Evolutionary conservation across 2,888 invertebrate genomes (phyloP).

Genomic region (Caenorhabditis becei): DNA sequence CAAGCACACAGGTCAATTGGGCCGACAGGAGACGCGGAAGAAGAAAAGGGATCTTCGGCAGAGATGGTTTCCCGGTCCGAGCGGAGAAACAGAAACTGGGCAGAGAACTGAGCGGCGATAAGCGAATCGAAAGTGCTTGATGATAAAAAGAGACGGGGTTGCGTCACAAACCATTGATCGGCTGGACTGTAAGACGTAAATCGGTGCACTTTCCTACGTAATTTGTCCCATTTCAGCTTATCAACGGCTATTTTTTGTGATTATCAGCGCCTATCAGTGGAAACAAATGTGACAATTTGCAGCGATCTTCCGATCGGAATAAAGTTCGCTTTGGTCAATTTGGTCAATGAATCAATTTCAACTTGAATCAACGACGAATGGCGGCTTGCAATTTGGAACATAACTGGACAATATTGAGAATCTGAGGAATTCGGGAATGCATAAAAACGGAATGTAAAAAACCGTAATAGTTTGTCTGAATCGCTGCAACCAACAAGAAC

Average conservation of each 20-base stretch:
- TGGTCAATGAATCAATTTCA: too few relatives aligned
- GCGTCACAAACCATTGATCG: slow-evolving; percentile 59
- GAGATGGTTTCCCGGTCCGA: not conserved
- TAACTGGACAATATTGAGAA: too few relatives aligned
- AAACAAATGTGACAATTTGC: slow-evolving; percentile 22
- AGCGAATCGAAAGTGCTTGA: slow-evolving; percentile 27
- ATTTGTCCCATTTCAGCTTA: slow-evolving; percentile 30
- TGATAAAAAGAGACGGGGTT: slow-evolving; percentile 41
- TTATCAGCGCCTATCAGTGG: slow-evolving; percentile 12
- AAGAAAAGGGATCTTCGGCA: slow-evolving; percentile 5
- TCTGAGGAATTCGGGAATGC: too few relatives aligned
- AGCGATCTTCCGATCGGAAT: slow-evolving; percentile 32
- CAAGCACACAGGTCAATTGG: slow-evolving; percentile 52
- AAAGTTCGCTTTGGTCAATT: slow-evolving; percentile 22
- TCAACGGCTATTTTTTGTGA: slow-evolving; percentile 26
- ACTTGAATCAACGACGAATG: too few relatives aligned
- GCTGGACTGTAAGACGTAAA: slow-evolving; percentile 42
- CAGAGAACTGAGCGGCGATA: slow-evolving; percentile 26
- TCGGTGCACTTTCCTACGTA: slow-evolving; percentile 55
- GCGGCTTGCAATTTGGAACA: too few relatives aligned
- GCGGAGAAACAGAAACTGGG: slow-evolving; percentile 10
- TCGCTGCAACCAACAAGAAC: too few relatives aligned
- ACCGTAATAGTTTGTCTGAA: too few relatives aligned
- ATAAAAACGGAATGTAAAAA: too few relatives aligned
- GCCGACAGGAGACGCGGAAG: too few relatives aligned